Percentiles rank a stretch among this genome's conserved stretches.
Evolutionary conservation across 2,113 vertebrate genomes (phyloP).

Genomic region (Neoarius graeffei): DNA sequence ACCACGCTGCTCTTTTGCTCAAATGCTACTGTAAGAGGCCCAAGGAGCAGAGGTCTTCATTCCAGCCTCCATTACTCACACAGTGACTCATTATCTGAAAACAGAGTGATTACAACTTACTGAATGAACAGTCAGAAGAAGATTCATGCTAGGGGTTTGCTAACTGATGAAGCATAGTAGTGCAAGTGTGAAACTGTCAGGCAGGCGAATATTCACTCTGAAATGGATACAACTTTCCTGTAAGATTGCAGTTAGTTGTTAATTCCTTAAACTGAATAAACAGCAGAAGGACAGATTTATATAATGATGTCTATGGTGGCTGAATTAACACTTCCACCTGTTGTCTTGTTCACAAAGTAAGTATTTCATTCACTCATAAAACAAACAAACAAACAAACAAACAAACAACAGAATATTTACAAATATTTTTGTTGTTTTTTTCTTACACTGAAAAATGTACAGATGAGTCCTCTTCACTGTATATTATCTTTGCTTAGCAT

Average conservation of each 20-base stretch:
- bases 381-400: conserved; percentile 59
- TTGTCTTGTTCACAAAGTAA: conserved; percentile 74
- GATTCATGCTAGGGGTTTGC: neutral
- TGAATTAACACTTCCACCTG: conserved; percentile 69
- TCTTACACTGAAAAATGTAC: conserved; percentile 80
- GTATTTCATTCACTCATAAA: conserved; percentile 73
- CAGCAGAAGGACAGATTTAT: neutral
- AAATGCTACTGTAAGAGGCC: conserved; percentile 30
- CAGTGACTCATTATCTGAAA: neutral
- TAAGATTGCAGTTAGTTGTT: neutral
- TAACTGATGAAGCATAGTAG: neutral
- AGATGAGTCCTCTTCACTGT: conserved; percentile 63
- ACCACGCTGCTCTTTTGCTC: neutral
- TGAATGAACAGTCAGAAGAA: neutral
- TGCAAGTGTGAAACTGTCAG: neutral
- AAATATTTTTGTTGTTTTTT: conserved; percentile 76
- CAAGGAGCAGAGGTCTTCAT: neutral
- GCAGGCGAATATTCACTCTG: neutral
- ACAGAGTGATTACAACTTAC: neutral
- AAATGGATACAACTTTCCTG: conserved; percentile 1
- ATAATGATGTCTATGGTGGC: neutral
- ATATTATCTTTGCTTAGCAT: conserved; percentile 54
- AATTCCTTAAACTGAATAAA: conserved; percentile 4
- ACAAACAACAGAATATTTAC: conserved; percentile 81
- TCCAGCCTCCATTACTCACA: neutral